These are phyloP conservation scores for Grus americana DNA, from an alignment of 2,113 vertebrate genomes.

Conservation along the genomic window DNA sequence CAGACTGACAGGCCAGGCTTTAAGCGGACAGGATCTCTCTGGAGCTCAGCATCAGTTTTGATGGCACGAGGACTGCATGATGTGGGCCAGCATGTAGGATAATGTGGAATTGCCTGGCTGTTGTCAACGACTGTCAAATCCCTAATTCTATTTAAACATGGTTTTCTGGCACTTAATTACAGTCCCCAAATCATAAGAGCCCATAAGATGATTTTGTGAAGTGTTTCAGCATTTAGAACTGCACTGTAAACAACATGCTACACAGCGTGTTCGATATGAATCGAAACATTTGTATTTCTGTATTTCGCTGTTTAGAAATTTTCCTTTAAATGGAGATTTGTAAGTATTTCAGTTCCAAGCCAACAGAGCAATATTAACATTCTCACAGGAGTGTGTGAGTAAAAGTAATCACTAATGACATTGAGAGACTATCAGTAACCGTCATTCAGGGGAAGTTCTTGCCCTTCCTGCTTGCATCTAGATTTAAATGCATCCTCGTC, in stretches of 20 bases:
- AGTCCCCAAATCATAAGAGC: neutral
- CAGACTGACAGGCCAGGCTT: neutral
- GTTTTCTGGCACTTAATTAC: slow-evolving; percentile 7
- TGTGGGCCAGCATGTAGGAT: neutral
- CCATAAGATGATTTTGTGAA: neutral
- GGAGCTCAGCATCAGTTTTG: neutral
- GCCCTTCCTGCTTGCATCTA: neutral
- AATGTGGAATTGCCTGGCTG: neutral
- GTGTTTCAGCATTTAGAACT: neutral
- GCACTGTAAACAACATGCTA: slow-evolving; percentile 10
- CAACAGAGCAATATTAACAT: slow-evolving; percentile 46
- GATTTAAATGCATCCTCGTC: slow-evolving; percentile 38
- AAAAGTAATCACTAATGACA: slow-evolving; percentile 53
- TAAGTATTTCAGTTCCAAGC: slow-evolving; percentile 18
- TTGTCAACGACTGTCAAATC: neutral
- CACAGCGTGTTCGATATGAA: neutral
- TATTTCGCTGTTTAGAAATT: slow-evolving; percentile 52
- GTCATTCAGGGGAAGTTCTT: slow-evolving; percentile 22
- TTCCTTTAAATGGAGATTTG: slow-evolving; percentile 56
- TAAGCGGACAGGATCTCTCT: neutral
- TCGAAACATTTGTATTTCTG: slow-evolving; percentile 28
- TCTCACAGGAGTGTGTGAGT: slow-evolving; percentile 11
- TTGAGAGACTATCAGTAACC: neutral
- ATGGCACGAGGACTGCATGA: neutral
- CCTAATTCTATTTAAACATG: neutral